A percentile compares a stretch with the other conserved stretches of the same genome.
These are phyloP conservation scores for Myxocyprinus asiaticus DNA, from an alignment of 2,113 vertebrate genomes.

Conservation along the genomic window DNA sequence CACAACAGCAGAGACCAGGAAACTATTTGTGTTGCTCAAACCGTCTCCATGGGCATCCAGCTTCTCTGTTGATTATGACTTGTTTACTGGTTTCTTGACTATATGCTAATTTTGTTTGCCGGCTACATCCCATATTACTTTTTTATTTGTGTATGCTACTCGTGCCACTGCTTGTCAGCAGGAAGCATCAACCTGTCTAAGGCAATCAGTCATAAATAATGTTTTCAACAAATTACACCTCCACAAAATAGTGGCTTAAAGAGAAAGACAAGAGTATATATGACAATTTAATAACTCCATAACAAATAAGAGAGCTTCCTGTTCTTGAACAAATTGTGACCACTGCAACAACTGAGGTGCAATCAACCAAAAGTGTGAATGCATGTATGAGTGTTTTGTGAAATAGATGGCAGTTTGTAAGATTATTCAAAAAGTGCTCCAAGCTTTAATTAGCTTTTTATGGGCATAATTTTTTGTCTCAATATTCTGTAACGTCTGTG, in stretches of 20 bases:
- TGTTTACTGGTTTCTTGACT: conserved; percentile 1
- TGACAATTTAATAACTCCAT: conserved; percentile 4
- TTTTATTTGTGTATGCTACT: background rate
- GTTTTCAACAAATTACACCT: background rate
- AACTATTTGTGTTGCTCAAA: background rate
- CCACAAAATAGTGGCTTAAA: background rate
- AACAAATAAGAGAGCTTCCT: background rate
- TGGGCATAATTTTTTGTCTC: no score
- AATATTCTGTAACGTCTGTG: no score
- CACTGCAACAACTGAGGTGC: no score
- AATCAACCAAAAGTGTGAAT: no score
- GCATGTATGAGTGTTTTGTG: no score
- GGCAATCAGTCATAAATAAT: conserved; percentile 12
- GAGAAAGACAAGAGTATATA: background rate
- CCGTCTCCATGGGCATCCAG: background rate
- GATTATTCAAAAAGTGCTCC: no score
- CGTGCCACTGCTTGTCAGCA: conserved; percentile 1
- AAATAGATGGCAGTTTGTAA: no score
- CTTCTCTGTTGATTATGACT: conserved; percentile 12
- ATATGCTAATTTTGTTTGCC: conserved; percentile 6
- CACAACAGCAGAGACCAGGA: background rate
- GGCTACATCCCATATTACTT: background rate
- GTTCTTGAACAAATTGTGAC: background rate
- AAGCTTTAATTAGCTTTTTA: no score
- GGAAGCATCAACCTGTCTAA: conserved; percentile 3